A percentile compares a stretch with the other conserved stretches of the same genome.
phyloP scores from a whole-genome alignment of 2,113 vertebrate genomes.

The Megaceryle maxima region DNA sequence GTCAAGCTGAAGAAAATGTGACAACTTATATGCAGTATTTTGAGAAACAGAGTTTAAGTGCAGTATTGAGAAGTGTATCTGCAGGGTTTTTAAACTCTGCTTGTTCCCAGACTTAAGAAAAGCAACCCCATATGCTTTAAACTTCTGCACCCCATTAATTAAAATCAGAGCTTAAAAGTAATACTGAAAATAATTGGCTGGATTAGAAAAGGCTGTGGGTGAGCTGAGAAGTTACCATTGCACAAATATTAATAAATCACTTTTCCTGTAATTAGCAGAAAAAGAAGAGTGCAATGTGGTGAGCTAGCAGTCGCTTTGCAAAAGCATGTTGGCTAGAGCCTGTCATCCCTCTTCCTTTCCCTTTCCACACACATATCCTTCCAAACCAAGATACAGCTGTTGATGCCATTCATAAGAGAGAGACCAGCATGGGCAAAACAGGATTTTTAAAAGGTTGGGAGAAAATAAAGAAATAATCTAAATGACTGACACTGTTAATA shows the following conservation, averaged over 20 bases:
- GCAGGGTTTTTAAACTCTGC: neutral
- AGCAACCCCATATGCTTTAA: conserved; percentile 62
- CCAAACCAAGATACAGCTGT: conserved; percentile 21
- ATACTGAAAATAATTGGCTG: conserved; percentile 60
- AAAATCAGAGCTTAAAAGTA: conserved; percentile 43
- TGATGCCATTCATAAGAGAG: neutral
- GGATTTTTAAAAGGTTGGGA: neutral
- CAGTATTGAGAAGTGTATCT: neutral
- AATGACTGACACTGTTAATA: neutral
- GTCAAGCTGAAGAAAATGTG: conserved; percentile 34
- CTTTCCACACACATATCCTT: neutral
- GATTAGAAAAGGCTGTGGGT: conserved; percentile 55
- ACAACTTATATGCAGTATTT: conserved; percentile 1
- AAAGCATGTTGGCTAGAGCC: neutral
- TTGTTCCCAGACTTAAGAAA: conserved; percentile 36
- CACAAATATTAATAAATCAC: conserved; percentile 63
- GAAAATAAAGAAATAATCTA: neutral
- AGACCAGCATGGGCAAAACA: neutral
- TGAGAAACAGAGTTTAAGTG: neutral
- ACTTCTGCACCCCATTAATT: conserved; percentile 61
- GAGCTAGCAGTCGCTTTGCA: neutral
- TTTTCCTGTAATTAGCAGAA: conserved; percentile 59
- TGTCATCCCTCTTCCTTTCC: neutral
- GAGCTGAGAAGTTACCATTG: conserved; percentile 53
- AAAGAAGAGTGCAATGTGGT: conserved; percentile 28